phyloP scores from a whole-genome alignment of 2,797 vertebrate species.

The Acanthornis magna region DNA sequence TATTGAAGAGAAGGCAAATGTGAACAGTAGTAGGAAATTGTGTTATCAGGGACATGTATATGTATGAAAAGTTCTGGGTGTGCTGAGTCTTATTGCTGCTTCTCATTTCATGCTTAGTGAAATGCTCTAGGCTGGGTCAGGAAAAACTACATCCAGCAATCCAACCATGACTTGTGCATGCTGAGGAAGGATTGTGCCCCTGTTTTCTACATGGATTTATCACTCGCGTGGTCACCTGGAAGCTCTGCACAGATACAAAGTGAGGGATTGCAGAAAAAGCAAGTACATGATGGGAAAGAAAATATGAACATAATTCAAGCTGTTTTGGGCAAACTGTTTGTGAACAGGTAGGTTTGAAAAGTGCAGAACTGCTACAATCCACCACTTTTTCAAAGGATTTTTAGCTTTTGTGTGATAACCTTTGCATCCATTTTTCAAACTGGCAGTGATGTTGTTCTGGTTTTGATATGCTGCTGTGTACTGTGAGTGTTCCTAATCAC shows the following conservation, averaged over 20 bases:
- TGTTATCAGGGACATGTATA: neutral
- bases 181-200: neutral
- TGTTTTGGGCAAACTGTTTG: neutral
- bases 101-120: neutral
- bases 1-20: neutral
- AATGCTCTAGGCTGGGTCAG: neutral
- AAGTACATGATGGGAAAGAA: neutral
- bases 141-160: neutral
- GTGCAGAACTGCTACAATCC: neutral
- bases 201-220: neutral
- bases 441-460: neutral
- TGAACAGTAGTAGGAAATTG: neutral
- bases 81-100: neutral
- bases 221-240: accelerated
- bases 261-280: neutral
- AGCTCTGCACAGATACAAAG: neutral
- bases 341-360: neutral
- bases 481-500: neutral
- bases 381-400: neutral
- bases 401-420: neutral
- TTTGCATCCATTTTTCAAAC: neutral
- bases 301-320: neutral
- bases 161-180: neutral
- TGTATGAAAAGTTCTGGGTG: neutral
- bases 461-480: neutral